Evolutionary conservation across 1,140 invertebrate species (phyloP).

Genomic region (Conus ventricosus): DNA sequence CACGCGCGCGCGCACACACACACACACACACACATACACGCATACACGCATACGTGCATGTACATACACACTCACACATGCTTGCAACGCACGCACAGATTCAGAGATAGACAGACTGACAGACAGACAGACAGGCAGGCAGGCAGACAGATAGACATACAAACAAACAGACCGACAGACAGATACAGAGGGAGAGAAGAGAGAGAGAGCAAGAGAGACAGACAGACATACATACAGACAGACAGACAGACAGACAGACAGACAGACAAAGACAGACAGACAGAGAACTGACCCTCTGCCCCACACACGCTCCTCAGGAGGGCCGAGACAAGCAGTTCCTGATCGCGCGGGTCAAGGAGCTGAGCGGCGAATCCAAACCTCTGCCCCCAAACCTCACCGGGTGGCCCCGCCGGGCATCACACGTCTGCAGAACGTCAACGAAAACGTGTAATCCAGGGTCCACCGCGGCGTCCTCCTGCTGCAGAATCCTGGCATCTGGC

Average conservation of each 20-base stretch:
- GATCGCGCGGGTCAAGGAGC: neutral
- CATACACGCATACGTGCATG: conserved; percentile 16
- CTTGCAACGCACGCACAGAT: neutral
- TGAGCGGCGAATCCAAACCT: conserved; percentile 11
- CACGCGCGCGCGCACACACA: conserved; percentile 19
- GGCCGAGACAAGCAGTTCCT: conserved; percentile 18
- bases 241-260: no score
- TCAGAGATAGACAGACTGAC: no score
- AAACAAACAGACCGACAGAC: no score
- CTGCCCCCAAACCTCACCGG: neutral
- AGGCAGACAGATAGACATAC: no score
- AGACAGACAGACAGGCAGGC: no score
- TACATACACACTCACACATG: neutral
- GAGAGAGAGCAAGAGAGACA: no score
- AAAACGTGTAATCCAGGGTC: neutral
- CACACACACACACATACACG: conserved; percentile 9
- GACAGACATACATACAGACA: no score
- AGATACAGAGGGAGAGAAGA: no score
- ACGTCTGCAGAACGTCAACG: neutral
- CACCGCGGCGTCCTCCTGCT: no score
- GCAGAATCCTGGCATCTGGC: no score
- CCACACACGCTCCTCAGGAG: neutral
- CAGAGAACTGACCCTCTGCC: no score
- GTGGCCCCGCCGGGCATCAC: neutral
- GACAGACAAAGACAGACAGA: no score